Evolutionary conservation across 2,797 vertebrate genomes (phyloP), one percentile per base, ranked within the genome.

Genomic region (Girardinus metallicus): DNA sequence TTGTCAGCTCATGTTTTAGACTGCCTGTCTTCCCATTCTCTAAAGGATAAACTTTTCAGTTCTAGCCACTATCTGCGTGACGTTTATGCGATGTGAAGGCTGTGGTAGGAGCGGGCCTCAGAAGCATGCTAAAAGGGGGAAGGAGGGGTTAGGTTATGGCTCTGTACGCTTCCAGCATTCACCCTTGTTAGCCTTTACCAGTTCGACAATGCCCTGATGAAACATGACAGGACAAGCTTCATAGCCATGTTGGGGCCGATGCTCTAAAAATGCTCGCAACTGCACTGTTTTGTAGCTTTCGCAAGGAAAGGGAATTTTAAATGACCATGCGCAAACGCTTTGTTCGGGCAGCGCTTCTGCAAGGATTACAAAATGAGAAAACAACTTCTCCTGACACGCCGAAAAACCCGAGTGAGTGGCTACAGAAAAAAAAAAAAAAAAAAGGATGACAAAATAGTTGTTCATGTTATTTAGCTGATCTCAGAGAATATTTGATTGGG

Each of bases 201-300:
- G 92, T 90, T 88, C 88, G 88, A 94, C 90, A 84, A 88, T 89
- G 88, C 84, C 88, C 88, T 94, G 93, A 95, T 94, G 90, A 90
- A 94, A 96, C 94, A 94, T 95, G 95, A 95, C 94, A 95, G 92
- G 90, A 91, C 91, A 92, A 90, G 91, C 92, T 93, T 92, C 91
- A 89, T 89, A 86, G 92, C 86, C 92, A 83, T 91, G 89, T 92
- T 87, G 83, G 86, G 87, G 84, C 85, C 83, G 90, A 90, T 70
- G 76, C 87, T 86, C 87, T 86, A 80, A 93, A 94, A 94, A 77
- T 15, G 83, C 83, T 80, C 73, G 79, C 84, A 87, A 90, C 83
- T 81, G 90, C 87, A 85, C 84, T 83, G 87, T 92, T 94, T 94
- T 95, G 93, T 91, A 91, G 81, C 87, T 85, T 47, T 83, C 82